A percentile compares a stretch with the other conserved stretches of the same genome.
These are phyloP conservation scores for Calyptomena viridis DNA, from an alignment of 2,113 vertebrate species.

Conservation along the genomic window DNA sequence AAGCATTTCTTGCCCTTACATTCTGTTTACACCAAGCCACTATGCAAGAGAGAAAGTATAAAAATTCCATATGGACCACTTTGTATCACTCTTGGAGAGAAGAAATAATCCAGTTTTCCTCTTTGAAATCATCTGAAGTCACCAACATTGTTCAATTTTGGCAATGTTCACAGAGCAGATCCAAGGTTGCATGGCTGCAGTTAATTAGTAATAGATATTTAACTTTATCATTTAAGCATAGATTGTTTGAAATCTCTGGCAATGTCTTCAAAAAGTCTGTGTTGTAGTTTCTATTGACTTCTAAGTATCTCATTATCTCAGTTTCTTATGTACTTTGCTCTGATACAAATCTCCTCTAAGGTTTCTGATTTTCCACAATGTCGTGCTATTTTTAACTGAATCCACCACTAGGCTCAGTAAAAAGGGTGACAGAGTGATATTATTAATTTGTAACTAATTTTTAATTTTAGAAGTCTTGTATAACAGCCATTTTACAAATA, in stretches of 20 bases:
- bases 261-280: background rate
- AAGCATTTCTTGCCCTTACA: background rate
- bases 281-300: constrained; percentile 35
- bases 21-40: background rate
- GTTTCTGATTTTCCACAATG: background rate
- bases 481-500: background rate
- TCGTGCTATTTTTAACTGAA: background rate
- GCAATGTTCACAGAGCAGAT: background rate
- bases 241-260: background rate
- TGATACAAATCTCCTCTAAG: background rate
- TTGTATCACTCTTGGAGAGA: background rate
- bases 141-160: background rate
- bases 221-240: background rate
- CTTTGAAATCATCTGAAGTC: background rate
- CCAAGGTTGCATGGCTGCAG: background rate
- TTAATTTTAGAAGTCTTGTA: background rate
- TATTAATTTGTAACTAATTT: background rate
- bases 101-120: background rate
- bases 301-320: background rate
- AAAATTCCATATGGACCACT: background rate
- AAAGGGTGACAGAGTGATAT: background rate
- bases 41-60: background rate
- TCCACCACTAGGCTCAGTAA: background rate
- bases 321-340: constrained; percentile 41
- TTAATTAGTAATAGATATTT: constrained; percentile 25